Conservation (phyloP, 2,113 vertebrate genomes). For the Nettapus auritus region DNA sequence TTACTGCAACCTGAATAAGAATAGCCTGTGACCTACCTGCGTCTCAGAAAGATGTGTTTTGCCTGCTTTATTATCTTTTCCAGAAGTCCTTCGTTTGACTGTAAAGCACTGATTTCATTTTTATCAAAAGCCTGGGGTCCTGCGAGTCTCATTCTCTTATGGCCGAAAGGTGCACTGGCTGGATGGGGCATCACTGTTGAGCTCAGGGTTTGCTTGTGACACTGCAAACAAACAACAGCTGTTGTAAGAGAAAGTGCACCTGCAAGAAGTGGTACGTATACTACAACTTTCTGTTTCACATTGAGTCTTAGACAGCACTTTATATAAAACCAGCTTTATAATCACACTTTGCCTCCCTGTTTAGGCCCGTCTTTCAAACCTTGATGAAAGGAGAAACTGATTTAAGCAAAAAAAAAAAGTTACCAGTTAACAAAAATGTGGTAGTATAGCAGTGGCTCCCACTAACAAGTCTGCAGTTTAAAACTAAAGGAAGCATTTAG, state of each 20-base stretch:
- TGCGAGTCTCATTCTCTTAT: constrained; percentile 91
- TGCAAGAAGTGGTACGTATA: background rate
- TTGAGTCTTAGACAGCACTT: background rate
- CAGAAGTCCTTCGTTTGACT: constrained; percentile 92
- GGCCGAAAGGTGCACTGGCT: constrained; percentile 92
- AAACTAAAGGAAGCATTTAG: background rate
- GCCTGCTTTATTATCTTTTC: constrained; percentile 99
- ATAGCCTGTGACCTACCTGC: constrained; percentile 78
- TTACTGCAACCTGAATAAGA: background rate
- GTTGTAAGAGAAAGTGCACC: background rate
- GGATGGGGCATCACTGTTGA: constrained; percentile 94
- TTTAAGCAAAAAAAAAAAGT: background rate
- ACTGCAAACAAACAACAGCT: constrained; percentile 77
- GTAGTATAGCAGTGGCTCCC: background rate
- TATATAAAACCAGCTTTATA: background rate
- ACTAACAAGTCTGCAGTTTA: background rate
- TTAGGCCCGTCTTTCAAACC: background rate
- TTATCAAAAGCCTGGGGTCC: constrained; percentile 95
- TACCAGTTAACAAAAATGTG: background rate
- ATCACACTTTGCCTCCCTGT: background rate
- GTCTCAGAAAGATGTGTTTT: constrained; percentile 96
- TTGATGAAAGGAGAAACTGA: background rate
- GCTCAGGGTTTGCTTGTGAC: constrained; percentile 96
- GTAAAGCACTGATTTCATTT: constrained; percentile 87
- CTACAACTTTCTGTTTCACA: background rate